Evolutionary conservation across 1,140 invertebrate species (phyloP), one percentile per base, ranked within the genome.

Genomic region (Drosophila jambulina): DNA sequence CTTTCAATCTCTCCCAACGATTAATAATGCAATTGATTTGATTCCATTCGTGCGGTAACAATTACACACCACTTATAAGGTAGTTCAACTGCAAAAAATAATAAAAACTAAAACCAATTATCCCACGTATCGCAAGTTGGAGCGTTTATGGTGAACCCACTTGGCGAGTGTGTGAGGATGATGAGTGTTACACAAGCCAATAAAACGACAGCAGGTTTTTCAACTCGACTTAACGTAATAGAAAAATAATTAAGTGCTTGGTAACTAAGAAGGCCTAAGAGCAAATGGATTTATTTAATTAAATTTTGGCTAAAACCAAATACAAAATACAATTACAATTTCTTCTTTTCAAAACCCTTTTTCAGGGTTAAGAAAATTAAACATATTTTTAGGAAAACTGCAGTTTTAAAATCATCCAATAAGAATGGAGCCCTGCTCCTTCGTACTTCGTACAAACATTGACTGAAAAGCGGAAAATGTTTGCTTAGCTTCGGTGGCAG

Each of bases 41-140:
- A 60, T 61, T 32, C 12, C 21, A 34, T 23, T 23, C 32, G 43
- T 49, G 65, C 27, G 3, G 62, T 51, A 67, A 68, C 65, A 68
- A 68, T 68, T 51, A 25, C 21, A 51, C 27, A 25, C 34, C 62
- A 51, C 62, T 69, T 69, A 42, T 40, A 34, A 51, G 62, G 65
- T 32, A 32, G 45, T 51, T 69, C 34, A 68, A 42, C 45, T 68
- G 65, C 36, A 65, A 42, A 61, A 25, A 25, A 25, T 25, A 48
- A 27, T n/a, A 27, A 17, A 48, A 48, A 25, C 40, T 19, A 17
- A 40, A 69, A 38, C 27, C 32, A 32, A 42, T 42, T 51, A 49
- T 19, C 42, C 32, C 60, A 65, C 34, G 61, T 32, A 61, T 43
- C 21, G 27, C 54, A 13, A 23, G 34, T 23, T 17, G 36, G 1